Conservation (phyloP, 2,797 vertebrate genomes). For the Clarias laeviceps region DNA sequence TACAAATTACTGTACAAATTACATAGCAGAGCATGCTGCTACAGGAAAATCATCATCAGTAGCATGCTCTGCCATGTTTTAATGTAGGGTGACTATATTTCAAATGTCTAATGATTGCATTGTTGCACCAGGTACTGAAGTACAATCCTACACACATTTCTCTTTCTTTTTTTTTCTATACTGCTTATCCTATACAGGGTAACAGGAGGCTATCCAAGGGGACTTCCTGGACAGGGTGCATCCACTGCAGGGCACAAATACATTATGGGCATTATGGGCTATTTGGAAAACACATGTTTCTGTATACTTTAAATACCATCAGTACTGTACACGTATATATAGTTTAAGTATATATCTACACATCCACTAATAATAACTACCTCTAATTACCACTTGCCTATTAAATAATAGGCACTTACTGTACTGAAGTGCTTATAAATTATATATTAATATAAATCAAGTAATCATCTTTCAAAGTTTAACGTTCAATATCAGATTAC, state of each 20-base stretch:
- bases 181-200: too few relatives aligned
- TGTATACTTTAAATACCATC: neutral
- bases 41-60: too few relatives aligned
- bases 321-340: too few relatives aligned
- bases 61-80: neutral
- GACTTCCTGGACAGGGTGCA: too few relatives aligned
- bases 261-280: neutral
- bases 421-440: neutral
- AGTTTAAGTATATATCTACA: neutral
- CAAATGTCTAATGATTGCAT: too few relatives aligned
- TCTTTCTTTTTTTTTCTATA: too few relatives aligned
- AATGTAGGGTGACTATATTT: neutral
- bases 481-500: neutral
- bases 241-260: neutral
- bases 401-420: neutral
- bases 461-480: neutral
- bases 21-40: too few relatives aligned
- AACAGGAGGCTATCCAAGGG: too few relatives aligned
- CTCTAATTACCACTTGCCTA: neutral
- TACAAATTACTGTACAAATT: neutral
- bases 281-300: neutral
- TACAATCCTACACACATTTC: too few relatives aligned
- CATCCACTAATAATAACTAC: neutral
- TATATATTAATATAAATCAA: neutral
- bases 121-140: too few relatives aligned